Evolutionary conservation across 2,888 invertebrate genomes (phyloP).

Genomic region (Tricholauxania praeusta): DNA sequence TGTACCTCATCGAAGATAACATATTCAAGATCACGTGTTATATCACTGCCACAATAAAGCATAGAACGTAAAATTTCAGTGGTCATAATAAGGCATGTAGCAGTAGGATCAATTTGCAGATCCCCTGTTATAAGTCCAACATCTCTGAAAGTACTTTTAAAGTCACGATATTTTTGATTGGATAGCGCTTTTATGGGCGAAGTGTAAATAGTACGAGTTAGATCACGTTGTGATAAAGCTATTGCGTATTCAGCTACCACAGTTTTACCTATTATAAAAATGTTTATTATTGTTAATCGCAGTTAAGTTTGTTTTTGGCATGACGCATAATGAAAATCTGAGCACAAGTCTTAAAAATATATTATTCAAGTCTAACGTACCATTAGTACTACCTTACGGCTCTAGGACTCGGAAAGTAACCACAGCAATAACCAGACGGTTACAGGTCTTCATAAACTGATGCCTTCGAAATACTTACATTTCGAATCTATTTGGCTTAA

Average conservation of each 20-base stretch:
- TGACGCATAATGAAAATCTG: too few relatives aligned
- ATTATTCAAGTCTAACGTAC: too few relatives aligned
- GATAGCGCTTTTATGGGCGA: constrained; percentile 99
- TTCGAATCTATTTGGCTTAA: too few relatives aligned
- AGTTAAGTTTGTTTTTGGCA: too few relatives aligned
- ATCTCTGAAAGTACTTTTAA: constrained; percentile 91
- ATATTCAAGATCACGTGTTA: constrained; percentile 95
- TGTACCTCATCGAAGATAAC: constrained; percentile 99
- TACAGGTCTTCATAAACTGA: too few relatives aligned
- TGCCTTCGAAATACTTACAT: too few relatives aligned
- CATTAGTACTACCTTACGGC: too few relatives aligned
- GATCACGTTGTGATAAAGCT: constrained; percentile 91
- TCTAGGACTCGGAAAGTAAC: too few relatives aligned
- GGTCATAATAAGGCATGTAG: constrained; percentile 98
- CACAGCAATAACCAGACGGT: too few relatives aligned
- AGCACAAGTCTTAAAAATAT: too few relatives aligned
- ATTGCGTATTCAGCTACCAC: constrained; percentile 99
- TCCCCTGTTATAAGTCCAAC: constrained; percentile 96
- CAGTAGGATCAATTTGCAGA: constrained; percentile 93
- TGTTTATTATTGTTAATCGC: too few relatives aligned
- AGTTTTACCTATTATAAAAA: constrained; percentile 90
- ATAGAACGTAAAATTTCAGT: constrained; percentile 98
- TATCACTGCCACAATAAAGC: constrained; percentile 94
- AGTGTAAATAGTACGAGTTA: constrained; percentile 95
- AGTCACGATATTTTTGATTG: constrained; percentile 98